Conservation (phyloP, 2,113 vertebrate species). For the Carassius carassius region DNA sequence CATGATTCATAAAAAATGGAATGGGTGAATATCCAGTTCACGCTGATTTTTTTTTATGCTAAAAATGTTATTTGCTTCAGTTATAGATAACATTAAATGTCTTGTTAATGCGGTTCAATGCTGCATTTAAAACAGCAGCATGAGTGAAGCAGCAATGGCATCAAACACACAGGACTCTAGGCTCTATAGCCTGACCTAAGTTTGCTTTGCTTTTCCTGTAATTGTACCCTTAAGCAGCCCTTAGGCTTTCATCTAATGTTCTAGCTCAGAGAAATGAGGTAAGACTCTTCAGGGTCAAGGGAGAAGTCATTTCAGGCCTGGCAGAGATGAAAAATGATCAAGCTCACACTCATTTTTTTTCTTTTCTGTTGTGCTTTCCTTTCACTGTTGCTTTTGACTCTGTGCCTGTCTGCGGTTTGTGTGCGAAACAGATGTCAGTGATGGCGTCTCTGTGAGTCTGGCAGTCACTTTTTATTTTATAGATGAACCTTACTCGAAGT, state of each 20-base stretch:
- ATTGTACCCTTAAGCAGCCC: constrained; percentile 12
- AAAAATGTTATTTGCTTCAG: not conserved
- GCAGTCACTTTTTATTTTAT: constrained; percentile 28
- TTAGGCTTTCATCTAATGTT: constrained; percentile 20
- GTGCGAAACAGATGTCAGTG: constrained; percentile 28
- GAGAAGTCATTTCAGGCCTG: constrained; percentile 18
- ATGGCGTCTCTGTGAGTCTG: constrained; percentile 1
- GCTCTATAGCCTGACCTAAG: constrained; percentile 18
- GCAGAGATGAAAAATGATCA: not conserved
- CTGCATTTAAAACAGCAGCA: not conserved
- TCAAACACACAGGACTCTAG: not conserved
- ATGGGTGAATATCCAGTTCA: not conserved
- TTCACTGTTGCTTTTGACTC: constrained; percentile 32
- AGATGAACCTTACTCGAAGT: constrained; percentile 13
- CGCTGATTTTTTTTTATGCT: not conserved
- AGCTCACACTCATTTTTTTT: not conserved
- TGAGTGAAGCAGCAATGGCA: too few relatives aligned
- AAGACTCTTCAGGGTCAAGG: constrained; percentile 14
- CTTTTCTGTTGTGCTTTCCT: not conserved
- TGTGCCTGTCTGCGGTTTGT: constrained; percentile 36
- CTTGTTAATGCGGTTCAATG: not conserved
- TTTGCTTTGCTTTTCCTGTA: constrained; percentile 12
- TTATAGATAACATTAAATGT: not conserved
- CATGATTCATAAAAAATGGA: too few relatives aligned
- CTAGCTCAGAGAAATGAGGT: constrained; percentile 12